phyloP scores from a whole-genome alignment of 2,113 vertebrate species.

The Barnardius zonarius region DNA sequence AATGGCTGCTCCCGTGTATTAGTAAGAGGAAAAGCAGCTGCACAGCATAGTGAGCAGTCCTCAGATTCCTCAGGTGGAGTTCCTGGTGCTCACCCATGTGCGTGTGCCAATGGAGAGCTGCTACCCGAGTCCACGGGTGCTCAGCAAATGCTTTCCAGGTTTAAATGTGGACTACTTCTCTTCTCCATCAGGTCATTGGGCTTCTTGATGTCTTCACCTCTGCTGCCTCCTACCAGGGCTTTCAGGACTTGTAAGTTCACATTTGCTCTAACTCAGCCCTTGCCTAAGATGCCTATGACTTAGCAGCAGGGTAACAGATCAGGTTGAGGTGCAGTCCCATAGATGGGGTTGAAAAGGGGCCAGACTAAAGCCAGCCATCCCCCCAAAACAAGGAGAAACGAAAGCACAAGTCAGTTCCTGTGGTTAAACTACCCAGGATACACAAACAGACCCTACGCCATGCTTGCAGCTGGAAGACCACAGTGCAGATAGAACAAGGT shows the following conservation, averaged over 20 bases:
- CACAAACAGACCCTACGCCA: rapidly evolving
- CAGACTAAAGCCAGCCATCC: not conserved
- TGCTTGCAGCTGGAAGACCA: not conserved
- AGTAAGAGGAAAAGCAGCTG: conserved; percentile 7
- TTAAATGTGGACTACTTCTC: not conserved
- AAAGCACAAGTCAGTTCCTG: not conserved
- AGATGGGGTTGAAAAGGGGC: not conserved
- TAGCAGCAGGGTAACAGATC: not conserved
- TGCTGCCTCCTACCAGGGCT: conserved; percentile 80
- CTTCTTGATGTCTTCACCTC: conserved; percentile 91
- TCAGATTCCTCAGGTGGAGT: not conserved
- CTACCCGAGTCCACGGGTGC: not conserved
- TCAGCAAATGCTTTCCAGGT: not conserved
- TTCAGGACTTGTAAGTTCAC: conserved; percentile 90
- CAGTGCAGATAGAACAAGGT: rapidly evolving
- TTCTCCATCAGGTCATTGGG: conserved; percentile 86
- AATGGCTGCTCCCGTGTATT: not conserved
- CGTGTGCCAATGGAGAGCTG: not conserved
- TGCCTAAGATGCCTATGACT: not conserved
- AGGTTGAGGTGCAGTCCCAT: not conserved
- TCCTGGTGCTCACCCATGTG: not conserved
- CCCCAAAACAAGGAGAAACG: not conserved
- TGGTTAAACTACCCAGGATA: not conserved
- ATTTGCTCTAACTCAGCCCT: rapidly evolving
- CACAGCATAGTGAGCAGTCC: not conserved